Base-by-base conservation (phyloP, 2,888 invertebrate genomes). In the Scaeva pyrastri region DNA sequence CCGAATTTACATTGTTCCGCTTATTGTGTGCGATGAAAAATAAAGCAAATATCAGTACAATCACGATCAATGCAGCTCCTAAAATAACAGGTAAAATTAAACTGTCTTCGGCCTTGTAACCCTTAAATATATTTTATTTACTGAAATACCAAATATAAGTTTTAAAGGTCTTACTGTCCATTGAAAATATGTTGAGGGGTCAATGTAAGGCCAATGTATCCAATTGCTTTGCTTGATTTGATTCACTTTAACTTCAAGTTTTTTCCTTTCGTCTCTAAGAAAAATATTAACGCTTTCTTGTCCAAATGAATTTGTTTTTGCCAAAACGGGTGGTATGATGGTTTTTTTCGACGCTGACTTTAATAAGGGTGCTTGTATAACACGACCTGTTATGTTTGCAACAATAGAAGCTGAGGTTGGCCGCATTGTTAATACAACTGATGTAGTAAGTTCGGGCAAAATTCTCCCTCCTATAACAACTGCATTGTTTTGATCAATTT, bases 141-240 rank as follows among this genome's bases (percentile, higher is more conserved):
- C 41, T 21, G 3, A 21, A 0, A 21, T 14, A 14, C 11, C 12
- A 58, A 60, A 26, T 21, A 60, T 7, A 60, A 1, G 0, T 45
- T 39, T 11, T 75, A 70, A 50, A 71, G 6, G 19, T 23, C 50
- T 5, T 91, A 95, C 95, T 92, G 94, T 94, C 95, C 95, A 95
- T 91, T 95, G 95, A 90, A 95, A 94, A 91, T 95, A 94, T 19
- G 95, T 94, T 36, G 95, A 94, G 43, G 95, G 94, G 90, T 95
- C 95, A 56, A 94, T 94, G 90, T 95, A 95, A 12, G 95, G 94
- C 95, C 95, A 95, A 85, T 94, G 93, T 89, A 94, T 94, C 95
- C 95, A 95, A 50, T 94, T 93, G 82, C 93, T 92, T 86, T 88
- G 55, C 41, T 78, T 60, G 16, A 64, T 87, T 10, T 87, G 82